Conservation (phyloP, 1,140 invertebrate species). For the Drosophila eugracilis region DNA sequence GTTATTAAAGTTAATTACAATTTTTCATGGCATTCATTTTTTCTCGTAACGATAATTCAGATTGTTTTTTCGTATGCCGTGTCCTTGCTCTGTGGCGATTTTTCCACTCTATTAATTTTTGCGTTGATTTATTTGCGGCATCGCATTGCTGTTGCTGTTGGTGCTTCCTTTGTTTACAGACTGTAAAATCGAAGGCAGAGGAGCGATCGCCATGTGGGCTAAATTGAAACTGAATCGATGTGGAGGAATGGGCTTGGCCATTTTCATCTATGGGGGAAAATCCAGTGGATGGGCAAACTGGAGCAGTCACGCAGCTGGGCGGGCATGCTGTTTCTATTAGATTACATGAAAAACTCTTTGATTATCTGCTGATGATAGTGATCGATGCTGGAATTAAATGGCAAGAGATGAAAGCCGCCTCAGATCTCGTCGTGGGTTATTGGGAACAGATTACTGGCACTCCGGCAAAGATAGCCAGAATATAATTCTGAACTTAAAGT, state of each 20-base stretch:
- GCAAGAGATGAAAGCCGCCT: slow-evolving; percentile 31
- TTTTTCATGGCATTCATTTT: slow-evolving; percentile 75
- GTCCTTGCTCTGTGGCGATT: slow-evolving; percentile 73
- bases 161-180: slow-evolving; percentile 57
- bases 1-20: slow-evolving; percentile 83
- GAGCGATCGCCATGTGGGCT: slow-evolving; percentile 43
- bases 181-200: slow-evolving; percentile 23
- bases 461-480: background rate
- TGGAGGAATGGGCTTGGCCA: slow-evolving; percentile 18
- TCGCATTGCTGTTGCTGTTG: slow-evolving; percentile 30
- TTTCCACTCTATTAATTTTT: slow-evolving; percentile 81
- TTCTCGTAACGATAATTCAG: slow-evolving; percentile 35
- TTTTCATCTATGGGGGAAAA: slow-evolving; percentile 17
- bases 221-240: slow-evolving; percentile 53
- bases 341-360: slow-evolving; percentile 55
- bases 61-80: slow-evolving; percentile 42
- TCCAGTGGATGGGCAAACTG: slow-evolving; percentile 3
- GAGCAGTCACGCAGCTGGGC: slow-evolving; percentile 28
- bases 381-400: slow-evolving; percentile 21
- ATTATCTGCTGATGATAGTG: slow-evolving; percentile 47
- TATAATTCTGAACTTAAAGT: background rate
- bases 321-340: slow-evolving; percentile 50
- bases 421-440: slow-evolving; percentile 25
- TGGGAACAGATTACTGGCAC: slow-evolving; percentile 3
- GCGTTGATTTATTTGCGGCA: slow-evolving; percentile 68